Evolutionary conservation across 2,888 invertebrate species (phyloP), one percentile per base, ranked within the genome.

Genomic region (Mythimna albipuncta): DNA sequence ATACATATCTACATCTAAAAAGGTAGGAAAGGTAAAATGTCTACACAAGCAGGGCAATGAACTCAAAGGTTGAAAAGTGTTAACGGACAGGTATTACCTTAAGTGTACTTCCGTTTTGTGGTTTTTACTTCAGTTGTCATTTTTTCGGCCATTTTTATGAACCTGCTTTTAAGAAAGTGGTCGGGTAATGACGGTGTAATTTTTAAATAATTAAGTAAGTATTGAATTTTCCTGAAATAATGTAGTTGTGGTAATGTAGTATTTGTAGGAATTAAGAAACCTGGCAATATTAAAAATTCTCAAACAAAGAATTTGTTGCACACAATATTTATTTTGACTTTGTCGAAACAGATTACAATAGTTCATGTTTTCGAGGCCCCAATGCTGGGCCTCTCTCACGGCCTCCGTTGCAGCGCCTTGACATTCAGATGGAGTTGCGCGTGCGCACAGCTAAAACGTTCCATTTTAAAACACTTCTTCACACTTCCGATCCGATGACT

Each of bases 401-500:
- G 89, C 94, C 93, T 94, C 89, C 86, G 65, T 54, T 65, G 72
- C 72, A 72, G 81, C 85, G 86, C 96, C 96, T 96, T 96, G 96
- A 95, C 96, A 95, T 96, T 95, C 94, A 94, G 86, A 88, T 82
- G 86, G 90, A 89, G 89, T 82, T 86, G 90, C 92, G 91, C 93
- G 91, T 91, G 94, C 91, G 89, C 91, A 86, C 81, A 89, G 87
- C 90, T 91, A 91, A 92, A 92, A 90, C 93, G 93, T 94, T 95
- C 92, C 90, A 93, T 93, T 95, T 95, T 93, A 91, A 91, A 92
- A 91, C 88, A 85, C 85, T 86, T n/a, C n/a, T n/a, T n/a, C 87
- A 88, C 89, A 94, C 95, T 96, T 96, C 95, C 96, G 95, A 94
- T 92, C 89, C 88, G 85, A 88, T 83, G 79, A 93, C 93, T 96